phyloP scores from a whole-genome alignment of 1,140 invertebrate genomes.

The Pemphigus obesinymphae region DNA sequence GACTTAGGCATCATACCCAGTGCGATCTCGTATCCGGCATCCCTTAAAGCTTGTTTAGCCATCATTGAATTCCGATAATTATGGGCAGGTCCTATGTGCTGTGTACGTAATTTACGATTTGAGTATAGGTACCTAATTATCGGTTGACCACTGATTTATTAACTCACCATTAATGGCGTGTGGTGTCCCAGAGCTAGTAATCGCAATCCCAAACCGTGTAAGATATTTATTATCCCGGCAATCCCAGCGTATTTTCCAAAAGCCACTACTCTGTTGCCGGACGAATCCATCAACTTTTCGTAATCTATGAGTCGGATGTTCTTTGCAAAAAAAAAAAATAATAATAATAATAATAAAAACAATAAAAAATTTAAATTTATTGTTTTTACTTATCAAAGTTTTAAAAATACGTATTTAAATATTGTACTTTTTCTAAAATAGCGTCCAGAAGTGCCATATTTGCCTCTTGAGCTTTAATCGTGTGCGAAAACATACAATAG shows the following conservation, averaged over 20 bases:
- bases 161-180: slow-evolving; percentile 92
- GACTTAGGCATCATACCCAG: slow-evolving; percentile 97
- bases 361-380: too few species aligned
- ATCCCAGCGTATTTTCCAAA: slow-evolving; percentile 99
- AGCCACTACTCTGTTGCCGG: slow-evolving; percentile 87
- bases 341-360: too few species aligned
- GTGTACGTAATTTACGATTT: slow-evolving; percentile 38
- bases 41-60: slow-evolving; percentile 92
- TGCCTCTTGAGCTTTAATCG: slow-evolving; percentile 96
- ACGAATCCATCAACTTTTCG: slow-evolving; percentile 87
- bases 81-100: slow-evolving; percentile 96
- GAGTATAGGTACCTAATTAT: not conserved
- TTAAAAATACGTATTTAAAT: not conserved
- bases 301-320: slow-evolving; percentile 97
- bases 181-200: slow-evolving; percentile 94
- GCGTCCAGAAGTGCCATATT: slow-evolving; percentile 98
- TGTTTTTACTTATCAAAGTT: not conserved
- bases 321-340: slow-evolving; percentile 52
- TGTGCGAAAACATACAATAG: slow-evolving; percentile 98
- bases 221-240: slow-evolving; percentile 97
- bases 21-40: slow-evolving; percentile 97
- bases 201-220: slow-evolving; percentile 91
- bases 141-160: not conserved
- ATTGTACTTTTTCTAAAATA: slow-evolving; percentile 77
- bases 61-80: slow-evolving; percentile 97